Base-by-base conservation (phyloP, 2,888 invertebrate species). In the Shargacucullia verbasci region DNA sequence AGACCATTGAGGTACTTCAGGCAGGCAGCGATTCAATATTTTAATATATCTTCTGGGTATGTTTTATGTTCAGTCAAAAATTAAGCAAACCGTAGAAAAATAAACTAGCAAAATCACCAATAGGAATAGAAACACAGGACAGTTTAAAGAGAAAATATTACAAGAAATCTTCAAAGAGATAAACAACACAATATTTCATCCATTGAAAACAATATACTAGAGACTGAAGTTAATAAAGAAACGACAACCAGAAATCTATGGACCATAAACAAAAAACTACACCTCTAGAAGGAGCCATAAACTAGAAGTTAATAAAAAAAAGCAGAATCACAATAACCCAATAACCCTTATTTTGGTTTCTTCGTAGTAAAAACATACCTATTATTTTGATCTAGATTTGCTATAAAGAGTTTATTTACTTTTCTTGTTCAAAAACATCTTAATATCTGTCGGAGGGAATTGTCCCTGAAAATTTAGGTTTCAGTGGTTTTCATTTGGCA, bases 391-490 rank as follows among this genome's bases (percentile, higher is more conserved):
- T 65, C 45, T 43, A 65, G 29, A 41, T 38, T 13, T 27, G 14
- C n/a, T n/a, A 46, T 40, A 39, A 45, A 49, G 37, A 47, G 8
- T 33, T 34, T 43, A 64, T 47, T 43, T 35, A 1, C 14, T 43
- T 43, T 25, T 15, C 29, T 38, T 20, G 46, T 29, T 29, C 4
- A 64, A 59, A 62, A 68, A 53, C 63, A 67, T 63, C 31, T 48
- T 55, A 50, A 20, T 46, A 56, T 33, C 29, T 33, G 52, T 54
- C 33, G 59, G 35, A 7, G 47, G 20, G 29, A 14, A 48, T 15
- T 40, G 52, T 35, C 41, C 49, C 25, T 35, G 35, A 57, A 54
- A 60, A 35, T 43, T 53, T 10, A 55, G 37, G 52, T 46, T 47
- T 59, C 54, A 37, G 67, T 44, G 47, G 20, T 54, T 65, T 48